A percentile compares a stretch with the other conserved stretches of the same genome.
phyloP scores from a whole-genome alignment of 2,888 invertebrate species.

The Hypselothyrea guttata region DNA sequence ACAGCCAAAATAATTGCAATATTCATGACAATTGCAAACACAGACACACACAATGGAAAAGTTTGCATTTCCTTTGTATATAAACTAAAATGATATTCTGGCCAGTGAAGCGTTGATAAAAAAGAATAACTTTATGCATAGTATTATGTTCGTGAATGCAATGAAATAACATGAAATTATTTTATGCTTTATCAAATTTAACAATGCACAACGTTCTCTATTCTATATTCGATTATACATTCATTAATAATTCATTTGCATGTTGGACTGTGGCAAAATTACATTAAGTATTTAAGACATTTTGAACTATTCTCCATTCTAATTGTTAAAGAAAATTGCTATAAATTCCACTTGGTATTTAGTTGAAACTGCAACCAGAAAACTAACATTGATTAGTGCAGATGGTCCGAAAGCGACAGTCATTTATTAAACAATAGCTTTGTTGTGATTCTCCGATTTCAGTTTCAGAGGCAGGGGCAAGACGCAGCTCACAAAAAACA shows the following conservation, averaged over 20 bases:
- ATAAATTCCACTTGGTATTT: not conserved
- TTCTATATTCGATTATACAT: constrained; percentile 34
- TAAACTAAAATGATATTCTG: constrained; percentile 43
- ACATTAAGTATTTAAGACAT: constrained; percentile 54
- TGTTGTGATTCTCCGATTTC: too few species aligned
- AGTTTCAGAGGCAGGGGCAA: too few species aligned
- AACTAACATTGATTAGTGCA: too few species aligned
- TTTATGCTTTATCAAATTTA: constrained; percentile 44
- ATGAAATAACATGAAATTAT: constrained; percentile 32
- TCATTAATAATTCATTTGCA: constrained; percentile 50
- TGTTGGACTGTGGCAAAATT: constrained; percentile 45
- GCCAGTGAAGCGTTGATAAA: constrained; percentile 39
- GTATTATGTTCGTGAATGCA: constrained; percentile 27
- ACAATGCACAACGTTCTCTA: constrained; percentile 15
- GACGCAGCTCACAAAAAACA: constrained; percentile 9
- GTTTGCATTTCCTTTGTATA: constrained; percentile 63
- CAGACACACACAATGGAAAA: constrained; percentile 32
- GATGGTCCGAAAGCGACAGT: too few species aligned
- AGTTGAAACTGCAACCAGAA: too few species aligned
- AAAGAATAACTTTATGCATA: constrained; percentile 33
- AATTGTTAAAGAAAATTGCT: too few species aligned
- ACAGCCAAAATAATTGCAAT: constrained; percentile 73
- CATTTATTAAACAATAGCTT: too few species aligned
- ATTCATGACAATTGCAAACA: constrained; percentile 68
- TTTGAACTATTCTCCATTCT: not conserved